Percentiles rank a stretch among this genome's conserved stretches.
Evolutionary conservation across 1,140 invertebrate genomes (phyloP).

Genomic region (Aphaenogaster floridana): DNA sequence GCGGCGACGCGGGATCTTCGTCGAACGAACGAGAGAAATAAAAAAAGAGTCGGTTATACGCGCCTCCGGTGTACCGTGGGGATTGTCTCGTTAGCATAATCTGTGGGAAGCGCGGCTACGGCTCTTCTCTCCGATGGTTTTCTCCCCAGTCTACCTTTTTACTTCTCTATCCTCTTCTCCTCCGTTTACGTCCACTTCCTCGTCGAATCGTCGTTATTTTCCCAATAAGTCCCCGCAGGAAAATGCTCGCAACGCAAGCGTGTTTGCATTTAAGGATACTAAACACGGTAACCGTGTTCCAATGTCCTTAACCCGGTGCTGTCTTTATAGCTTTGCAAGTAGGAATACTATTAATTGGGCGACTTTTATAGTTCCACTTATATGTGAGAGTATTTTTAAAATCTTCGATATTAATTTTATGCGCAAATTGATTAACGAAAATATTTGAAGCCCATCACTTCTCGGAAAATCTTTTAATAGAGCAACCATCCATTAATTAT

Average conservation of each 20-base stretch:
- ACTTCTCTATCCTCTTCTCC: constrained; percentile 34
- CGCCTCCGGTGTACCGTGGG: constrained; percentile 63
- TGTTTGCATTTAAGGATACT: constrained; percentile 44
- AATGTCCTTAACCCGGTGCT: background rate
- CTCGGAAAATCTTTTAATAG: background rate
- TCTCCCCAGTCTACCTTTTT: constrained; percentile 57
- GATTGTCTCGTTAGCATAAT: constrained; percentile 84
- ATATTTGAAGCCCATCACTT: background rate
- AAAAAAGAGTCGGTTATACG: constrained; percentile 68
- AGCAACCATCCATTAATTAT: background rate
- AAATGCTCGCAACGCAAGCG: constrained; percentile 26
- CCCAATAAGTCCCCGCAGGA: constrained; percentile 53
- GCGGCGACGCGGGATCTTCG: constrained; percentile 58
- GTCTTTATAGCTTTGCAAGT: background rate
- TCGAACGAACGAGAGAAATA: constrained; percentile 72
- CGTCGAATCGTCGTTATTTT: constrained; percentile 63
- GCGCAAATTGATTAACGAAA: background rate
- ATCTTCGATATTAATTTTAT: background rate
- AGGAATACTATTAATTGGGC: background rate
- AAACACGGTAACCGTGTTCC: constrained; percentile 4
- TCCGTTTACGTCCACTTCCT: constrained; percentile 1
- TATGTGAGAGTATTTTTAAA: background rate
- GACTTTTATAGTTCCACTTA: background rate
- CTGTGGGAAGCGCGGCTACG: constrained; percentile 73
- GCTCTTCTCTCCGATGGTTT: constrained; percentile 68